Conservation (phyloP, 2,113 vertebrate species). For the Ellobius talpinus region DNA sequence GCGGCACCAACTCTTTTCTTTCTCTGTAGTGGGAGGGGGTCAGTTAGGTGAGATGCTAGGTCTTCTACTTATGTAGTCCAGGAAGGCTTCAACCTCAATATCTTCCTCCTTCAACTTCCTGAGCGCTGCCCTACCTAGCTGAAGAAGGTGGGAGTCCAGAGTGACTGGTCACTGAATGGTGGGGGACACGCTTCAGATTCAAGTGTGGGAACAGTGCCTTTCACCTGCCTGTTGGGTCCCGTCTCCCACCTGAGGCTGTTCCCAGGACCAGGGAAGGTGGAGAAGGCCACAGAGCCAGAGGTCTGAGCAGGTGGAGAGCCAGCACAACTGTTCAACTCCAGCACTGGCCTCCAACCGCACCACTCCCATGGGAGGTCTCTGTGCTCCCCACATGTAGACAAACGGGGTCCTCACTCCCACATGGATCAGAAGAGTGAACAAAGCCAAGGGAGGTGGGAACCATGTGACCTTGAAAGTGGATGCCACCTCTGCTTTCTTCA, state of each 20-base stretch:
- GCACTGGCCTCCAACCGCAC: not conserved
- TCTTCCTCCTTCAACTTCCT: not conserved
- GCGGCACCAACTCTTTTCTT: not conserved
- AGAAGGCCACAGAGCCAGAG: not conserved
- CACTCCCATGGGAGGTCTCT: not conserved
- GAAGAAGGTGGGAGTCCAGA: not conserved
- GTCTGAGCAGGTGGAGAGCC: not conserved
- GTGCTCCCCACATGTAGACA: not conserved
- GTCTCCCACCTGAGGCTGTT: not conserved
- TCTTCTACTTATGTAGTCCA: not conserved
- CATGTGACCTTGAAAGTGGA: not conserved
- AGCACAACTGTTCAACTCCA: not conserved
- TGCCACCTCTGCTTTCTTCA: not conserved
- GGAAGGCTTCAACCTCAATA: not conserved
- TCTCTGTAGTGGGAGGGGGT: no score
- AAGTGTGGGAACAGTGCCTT: not conserved
- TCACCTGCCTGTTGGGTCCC: not conserved
- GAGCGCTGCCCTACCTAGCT: not conserved
- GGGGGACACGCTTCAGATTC: not conserved
- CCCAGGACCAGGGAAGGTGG: not conserved
- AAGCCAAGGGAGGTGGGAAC: not conserved
- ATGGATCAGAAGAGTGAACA: no score
- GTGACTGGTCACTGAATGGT: accelerated
- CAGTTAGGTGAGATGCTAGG: not conserved
- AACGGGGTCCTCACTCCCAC: not conserved